Evolutionary conservation across 2,113 vertebrate species (phyloP).

Genomic region (Macroglossus sobrinus): DNA sequence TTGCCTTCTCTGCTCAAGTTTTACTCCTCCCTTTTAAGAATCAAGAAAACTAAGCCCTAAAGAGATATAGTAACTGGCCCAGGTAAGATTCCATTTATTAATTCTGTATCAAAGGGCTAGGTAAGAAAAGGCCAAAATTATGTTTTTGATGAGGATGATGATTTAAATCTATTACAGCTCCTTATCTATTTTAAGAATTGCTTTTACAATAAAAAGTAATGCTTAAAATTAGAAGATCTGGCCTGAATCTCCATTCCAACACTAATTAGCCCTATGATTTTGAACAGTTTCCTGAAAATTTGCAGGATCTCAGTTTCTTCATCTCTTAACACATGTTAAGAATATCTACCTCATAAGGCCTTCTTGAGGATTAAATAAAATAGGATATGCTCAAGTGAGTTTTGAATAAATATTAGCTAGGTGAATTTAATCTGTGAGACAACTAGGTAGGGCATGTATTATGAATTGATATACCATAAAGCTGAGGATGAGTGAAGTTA

Average conservation of each 20-base stretch:
- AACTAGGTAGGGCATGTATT: background rate
- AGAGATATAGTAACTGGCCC: background rate
- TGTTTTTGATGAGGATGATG: background rate
- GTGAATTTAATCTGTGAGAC: background rate
- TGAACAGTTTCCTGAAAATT: background rate
- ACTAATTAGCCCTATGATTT: background rate
- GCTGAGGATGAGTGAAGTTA: background rate
- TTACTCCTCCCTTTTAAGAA: background rate
- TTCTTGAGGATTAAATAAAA: constrained; percentile 21
- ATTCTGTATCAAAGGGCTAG: background rate
- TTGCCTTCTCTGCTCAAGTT: background rate
- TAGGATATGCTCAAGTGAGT: background rate
- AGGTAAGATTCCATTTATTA: background rate
- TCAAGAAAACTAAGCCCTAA: background rate
- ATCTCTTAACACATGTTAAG: background rate
- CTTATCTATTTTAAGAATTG: constrained; percentile 8
- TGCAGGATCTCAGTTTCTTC: background rate
- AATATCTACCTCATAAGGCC: background rate
- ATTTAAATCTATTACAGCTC: background rate
- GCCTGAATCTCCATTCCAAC: background rate
- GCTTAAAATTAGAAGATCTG: background rate
- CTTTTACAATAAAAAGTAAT: background rate
- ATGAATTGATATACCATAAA: background rate
- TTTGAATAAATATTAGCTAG: background rate
- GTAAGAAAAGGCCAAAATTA: background rate